A percentile compares a stretch with the other conserved stretches of the same genome.
Evolutionary conservation across 2,888 invertebrate genomes (phyloP).

Genomic region (Gibbula magus): DNA sequence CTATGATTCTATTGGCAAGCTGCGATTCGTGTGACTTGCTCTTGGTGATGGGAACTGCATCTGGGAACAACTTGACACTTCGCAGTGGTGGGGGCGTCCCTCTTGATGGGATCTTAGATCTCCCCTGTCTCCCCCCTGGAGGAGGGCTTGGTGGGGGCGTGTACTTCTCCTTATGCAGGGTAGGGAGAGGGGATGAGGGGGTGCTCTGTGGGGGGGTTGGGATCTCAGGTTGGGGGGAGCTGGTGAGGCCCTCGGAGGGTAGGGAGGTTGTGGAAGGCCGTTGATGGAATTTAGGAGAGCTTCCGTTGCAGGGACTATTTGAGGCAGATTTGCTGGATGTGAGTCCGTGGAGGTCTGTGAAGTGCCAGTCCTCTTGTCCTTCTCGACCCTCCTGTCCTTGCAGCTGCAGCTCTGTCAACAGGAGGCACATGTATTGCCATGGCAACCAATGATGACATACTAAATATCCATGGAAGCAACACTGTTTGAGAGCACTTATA

Average conservation of each 20-base stretch:
- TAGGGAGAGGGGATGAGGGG: conserved; percentile 70
- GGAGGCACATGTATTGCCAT: not conserved
- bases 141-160: conserved; percentile 79
- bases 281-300: conserved; percentile 56
- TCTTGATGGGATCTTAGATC: conserved; percentile 80
- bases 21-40: conserved; percentile 95
- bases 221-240: conserved; percentile 77
- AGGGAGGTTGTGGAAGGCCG: conserved; percentile 69
- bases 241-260: conserved; percentile 58
- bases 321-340: conserved; percentile 69
- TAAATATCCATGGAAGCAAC: too few relatives aligned
- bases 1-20: conserved; percentile 82
- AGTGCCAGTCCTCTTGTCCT: conserved; percentile 82
- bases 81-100: conserved; percentile 88
- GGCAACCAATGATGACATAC: too few relatives aligned
- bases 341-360: conserved; percentile 82
- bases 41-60: conserved; percentile 82
- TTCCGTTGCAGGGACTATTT: conserved; percentile 61
- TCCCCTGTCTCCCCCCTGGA: conserved; percentile 71
- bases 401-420: conserved; percentile 79
- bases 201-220: conserved; percentile 75
- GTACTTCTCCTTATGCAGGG: conserved; percentile 66
- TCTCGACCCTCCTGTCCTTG: conserved; percentile 78
- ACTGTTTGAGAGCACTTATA: too few relatives aligned
- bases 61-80: conserved; percentile 80